Conservation (phyloP, 2,797 vertebrate genomes). For the Dryobates pubescens region DNA sequence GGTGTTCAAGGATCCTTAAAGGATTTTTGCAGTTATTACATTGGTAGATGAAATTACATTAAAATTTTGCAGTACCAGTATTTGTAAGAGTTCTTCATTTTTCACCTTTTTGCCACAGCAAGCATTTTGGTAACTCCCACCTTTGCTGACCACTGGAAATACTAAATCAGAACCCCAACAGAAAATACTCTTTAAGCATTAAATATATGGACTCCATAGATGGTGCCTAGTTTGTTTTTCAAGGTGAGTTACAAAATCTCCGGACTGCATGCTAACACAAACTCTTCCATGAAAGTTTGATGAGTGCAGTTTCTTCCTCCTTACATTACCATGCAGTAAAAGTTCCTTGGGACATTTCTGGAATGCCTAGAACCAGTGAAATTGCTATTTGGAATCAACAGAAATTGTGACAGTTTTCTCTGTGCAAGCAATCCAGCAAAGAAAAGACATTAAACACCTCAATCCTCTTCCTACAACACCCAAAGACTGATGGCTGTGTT, state of each 20-base stretch:
- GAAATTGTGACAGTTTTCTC: not conserved
- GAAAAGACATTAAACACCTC: not conserved
- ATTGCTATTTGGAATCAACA: not conserved
- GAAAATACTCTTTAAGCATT: not conserved
- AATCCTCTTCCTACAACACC: not conserved
- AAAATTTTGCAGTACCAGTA: not conserved
- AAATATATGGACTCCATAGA: not conserved
- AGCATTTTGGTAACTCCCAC: not conserved
- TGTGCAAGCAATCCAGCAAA: not conserved
- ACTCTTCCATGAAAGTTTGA: not conserved
- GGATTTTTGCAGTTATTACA: not conserved
- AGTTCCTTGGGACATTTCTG: not conserved
- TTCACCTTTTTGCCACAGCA: not conserved
- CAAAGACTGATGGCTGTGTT: not conserved
- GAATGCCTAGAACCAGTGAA: not conserved
- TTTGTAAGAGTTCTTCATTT: not conserved
- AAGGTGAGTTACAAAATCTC: not conserved
- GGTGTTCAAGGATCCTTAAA: not conserved
- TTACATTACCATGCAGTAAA: accelerated
- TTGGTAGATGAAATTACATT: not conserved
- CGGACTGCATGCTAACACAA: not conserved
- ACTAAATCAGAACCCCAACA: not conserved
- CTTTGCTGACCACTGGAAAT: not conserved
- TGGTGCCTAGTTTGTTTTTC: not conserved
- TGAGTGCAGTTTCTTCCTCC: not conserved